A percentile compares a stretch with the other conserved stretches of the same genome.
These are phyloP conservation scores for Tor tambroides DNA, from an alignment of 2,113 vertebrate species.

Conservation along the genomic window DNA sequence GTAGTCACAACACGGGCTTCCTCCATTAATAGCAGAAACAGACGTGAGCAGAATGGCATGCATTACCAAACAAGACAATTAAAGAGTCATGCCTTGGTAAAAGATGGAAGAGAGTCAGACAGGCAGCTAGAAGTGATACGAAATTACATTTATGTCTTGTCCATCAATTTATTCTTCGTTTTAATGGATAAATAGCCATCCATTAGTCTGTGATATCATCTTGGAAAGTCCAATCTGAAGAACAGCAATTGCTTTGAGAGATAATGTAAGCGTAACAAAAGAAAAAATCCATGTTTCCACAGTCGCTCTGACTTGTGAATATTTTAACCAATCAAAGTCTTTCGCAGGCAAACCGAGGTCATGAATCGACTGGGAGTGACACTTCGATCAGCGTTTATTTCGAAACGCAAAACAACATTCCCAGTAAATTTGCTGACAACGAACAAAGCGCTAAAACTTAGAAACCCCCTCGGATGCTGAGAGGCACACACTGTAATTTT, in stretches of 20 bases:
- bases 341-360: background rate
- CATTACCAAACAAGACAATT: slow-evolving; percentile 12
- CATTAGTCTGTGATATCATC: slow-evolving; percentile 55
- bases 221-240: slow-evolving; percentile 48
- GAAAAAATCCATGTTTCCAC: slow-evolving; percentile 23
- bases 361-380: background rate
- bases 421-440: slow-evolving; percentile 25
- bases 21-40: slow-evolving; percentile 41
- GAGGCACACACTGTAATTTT: slow-evolving; percentile 48
- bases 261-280: slow-evolving; percentile 12
- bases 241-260: slow-evolving; percentile 35
- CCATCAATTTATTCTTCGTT: slow-evolving; percentile 56
- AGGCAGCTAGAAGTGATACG: slow-evolving; percentile 34
- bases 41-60: slow-evolving; percentile 1
- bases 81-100: background rate
- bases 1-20: background rate
- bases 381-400: background rate
- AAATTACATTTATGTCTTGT: slow-evolving; percentile 63
- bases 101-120: slow-evolving; percentile 3
- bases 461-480: slow-evolving; percentile 30
- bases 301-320: background rate
- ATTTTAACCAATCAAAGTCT: background rate
- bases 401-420: background rate
- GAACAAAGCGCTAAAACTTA: slow-evolving; percentile 29
- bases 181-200: slow-evolving; percentile 53